Conservation (phyloP, 2,888 invertebrate genomes). For the Acanthococcus lagerstroemiae region DNA sequence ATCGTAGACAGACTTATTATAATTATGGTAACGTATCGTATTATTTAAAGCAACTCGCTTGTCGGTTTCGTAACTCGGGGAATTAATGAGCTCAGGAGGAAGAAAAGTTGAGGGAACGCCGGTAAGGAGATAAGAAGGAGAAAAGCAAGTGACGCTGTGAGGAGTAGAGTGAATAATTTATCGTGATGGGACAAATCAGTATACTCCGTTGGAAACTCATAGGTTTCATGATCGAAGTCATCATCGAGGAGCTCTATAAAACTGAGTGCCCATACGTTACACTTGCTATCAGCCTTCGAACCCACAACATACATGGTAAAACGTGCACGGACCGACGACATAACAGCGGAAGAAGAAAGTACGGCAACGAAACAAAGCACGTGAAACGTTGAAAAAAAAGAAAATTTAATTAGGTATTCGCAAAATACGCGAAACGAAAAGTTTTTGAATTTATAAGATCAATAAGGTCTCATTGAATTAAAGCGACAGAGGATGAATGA, state of each 20-base stretch:
- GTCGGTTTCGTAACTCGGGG: too few relatives aligned
- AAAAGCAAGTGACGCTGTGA: too few relatives aligned
- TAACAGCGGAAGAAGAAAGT: not conserved
- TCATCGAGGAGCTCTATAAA: not conserved
- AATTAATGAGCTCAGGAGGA: too few relatives aligned
- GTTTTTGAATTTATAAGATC: not conserved
- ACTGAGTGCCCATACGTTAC: not conserved
- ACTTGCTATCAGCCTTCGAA: not conserved
- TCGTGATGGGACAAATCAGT: not conserved
- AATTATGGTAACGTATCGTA: too few relatives aligned
- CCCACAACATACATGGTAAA: not conserved
- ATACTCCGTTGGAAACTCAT: not conserved
- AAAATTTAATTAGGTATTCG: too few relatives aligned
- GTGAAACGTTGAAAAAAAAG: not conserved
- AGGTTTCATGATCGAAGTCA: not conserved
- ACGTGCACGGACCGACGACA: not conserved
- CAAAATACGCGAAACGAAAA: not conserved
- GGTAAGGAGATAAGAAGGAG: too few relatives aligned
- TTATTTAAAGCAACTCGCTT: too few relatives aligned
- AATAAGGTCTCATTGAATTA: not conserved
- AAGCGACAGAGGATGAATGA: too few relatives aligned
- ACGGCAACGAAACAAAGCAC: not conserved
- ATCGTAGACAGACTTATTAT: too few relatives aligned
- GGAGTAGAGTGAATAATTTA: not conserved
- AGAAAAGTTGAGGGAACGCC: too few relatives aligned